Evolutionary conservation across 2,797 vertebrate species (phyloP).

Genomic region (Lepilemur septentrionalis): DNA sequence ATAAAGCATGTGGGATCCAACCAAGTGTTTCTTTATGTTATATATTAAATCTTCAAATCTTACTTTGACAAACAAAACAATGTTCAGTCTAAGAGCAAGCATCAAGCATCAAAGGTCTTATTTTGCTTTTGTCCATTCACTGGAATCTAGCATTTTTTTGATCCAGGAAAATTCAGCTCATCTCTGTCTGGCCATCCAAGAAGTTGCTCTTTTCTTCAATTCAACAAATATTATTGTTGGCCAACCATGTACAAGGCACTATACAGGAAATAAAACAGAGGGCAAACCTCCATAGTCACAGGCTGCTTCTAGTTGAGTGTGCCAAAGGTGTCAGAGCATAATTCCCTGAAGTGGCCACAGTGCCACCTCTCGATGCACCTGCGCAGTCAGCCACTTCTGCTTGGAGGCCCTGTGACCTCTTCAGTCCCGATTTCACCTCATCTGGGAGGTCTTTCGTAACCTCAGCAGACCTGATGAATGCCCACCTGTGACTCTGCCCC

Average conservation of each 20-base stretch:
- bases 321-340: accelerated
- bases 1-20: neutral
- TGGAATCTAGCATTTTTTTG: neutral
- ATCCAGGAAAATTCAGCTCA: neutral
- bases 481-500: neutral
- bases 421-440: neutral
- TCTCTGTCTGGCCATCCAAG: neutral
- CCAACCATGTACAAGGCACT: accelerated
- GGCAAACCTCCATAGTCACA: neutral
- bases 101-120: neutral
- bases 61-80: neutral
- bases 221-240: neutral
- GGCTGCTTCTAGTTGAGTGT: neutral
- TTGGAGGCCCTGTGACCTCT: neutral
- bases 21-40: neutral
- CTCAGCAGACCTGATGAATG: accelerated
- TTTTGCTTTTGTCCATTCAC: neutral
- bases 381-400: neutral
- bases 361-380: accelerated
- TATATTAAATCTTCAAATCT: neutral
- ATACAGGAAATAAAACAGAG: neutral
- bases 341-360: neutral
- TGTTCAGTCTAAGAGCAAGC: neutral
- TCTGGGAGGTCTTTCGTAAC: neutral
- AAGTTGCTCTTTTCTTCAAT: neutral